Evolutionary conservation across 2,113 vertebrate genomes (phyloP).

Genomic region (Hippopotamus amphibius): DNA sequence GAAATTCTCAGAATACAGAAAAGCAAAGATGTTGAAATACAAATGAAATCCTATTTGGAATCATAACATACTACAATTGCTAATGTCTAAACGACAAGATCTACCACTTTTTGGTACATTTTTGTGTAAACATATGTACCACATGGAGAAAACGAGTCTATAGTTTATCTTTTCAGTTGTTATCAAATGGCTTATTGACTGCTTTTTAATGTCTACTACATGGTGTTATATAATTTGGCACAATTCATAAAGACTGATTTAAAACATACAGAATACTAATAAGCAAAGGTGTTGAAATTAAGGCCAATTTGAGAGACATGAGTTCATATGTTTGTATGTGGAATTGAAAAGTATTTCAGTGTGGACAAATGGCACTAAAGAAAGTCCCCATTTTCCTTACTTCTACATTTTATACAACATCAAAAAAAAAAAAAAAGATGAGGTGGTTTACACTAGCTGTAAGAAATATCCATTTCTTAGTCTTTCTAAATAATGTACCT

Average conservation of each 20-base stretch:
- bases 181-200: conserved; percentile 63
- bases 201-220: conserved; percentile 21
- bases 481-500: neutral
- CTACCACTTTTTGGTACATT: neutral
- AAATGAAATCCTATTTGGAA: conserved; percentile 61
- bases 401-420: neutral
- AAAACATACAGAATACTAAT: conserved; percentile 71
- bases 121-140: conserved; percentile 29
- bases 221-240: conserved; percentile 26
- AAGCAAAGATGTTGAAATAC: conserved; percentile 62
- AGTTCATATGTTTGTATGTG: neutral
- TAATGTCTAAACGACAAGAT: conserved; percentile 35
- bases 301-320: conserved; percentile 1
- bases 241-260: conserved; percentile 48
- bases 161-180: conserved; percentile 58
- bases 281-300: conserved; percentile 67
- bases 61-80: neutral
- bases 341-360: neutral
- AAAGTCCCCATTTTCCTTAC: neutral
- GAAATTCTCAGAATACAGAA: conserved; percentile 72
- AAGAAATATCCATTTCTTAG: neutral
- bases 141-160: conserved; percentile 32
- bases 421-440: neutral
- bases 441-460: neutral
- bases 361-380: neutral